Base-by-base conservation (phyloP, 2,113 vertebrate genomes). In the Catharus bicknelli region DNA sequence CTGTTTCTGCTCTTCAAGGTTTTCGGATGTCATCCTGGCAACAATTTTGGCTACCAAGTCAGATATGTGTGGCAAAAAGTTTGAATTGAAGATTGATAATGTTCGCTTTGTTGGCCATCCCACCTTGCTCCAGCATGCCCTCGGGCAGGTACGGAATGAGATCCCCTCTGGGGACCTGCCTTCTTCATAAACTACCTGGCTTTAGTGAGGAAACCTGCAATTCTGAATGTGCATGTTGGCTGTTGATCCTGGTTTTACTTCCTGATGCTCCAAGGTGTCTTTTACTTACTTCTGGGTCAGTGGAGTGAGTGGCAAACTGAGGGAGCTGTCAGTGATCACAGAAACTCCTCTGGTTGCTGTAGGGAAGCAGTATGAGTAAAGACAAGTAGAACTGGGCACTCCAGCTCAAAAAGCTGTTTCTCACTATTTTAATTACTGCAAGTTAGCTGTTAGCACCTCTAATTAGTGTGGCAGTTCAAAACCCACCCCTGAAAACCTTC, bases 41-140 rank as follows among this genome's bases (percentile, higher is more conserved):
- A 99, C 99, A 47, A 99, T 99, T 97, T 96, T 99, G 97, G 99
- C 99, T 88, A 99, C 99, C 83, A 99, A 99, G 93, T 99, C 99
- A 21, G 99, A 99, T 73, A 99, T 99, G 98, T 99, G 99, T 77
- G 99, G 99, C 68, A 99, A 99, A 93, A 99, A 99, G 96, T 99
- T 99, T 97, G 99, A 99, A 76, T 93, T 99, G 98, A 99, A 99
- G 98, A 99, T 99, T 4, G 99, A 99, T 92, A 99, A 99, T 1
- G 99, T 99, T 94, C 98, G 99, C 57, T 99, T 99, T 91, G 99
- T 99, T 62, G 99, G 99, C 20, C 99, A 99, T 72, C 99, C 99
- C 1, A 99, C 99, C 0, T 96, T 99, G 62, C 98, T 99, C 15
- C 99, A 99, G 96, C 98, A 99, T 48, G 98, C 98, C 16, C 97